Base-by-base conservation (phyloP, 2,888 invertebrate species). In the Tetanocera ferruginea region DNA sequence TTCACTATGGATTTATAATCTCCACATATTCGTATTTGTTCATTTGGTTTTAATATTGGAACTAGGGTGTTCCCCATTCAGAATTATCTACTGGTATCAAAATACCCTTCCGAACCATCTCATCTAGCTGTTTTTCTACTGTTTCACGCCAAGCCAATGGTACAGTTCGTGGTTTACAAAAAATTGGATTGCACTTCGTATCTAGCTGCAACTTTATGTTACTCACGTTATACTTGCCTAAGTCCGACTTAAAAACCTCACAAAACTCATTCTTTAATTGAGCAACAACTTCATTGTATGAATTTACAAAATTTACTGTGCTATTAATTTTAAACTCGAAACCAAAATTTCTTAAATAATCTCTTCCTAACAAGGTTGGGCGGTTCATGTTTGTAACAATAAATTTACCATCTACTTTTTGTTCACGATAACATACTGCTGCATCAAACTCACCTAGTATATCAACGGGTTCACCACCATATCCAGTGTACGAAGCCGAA, bases 1-100 rank as follows among this genome's bases (percentile, higher is more conserved):
- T 79, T 79, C 6, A 79, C 49, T 23, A 75, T 79, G 5, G 64
- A 55, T 17, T 75, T 79, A 49, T 69, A 77, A 51, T 76, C 78
- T 14, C 69, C 76, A 51, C 75, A 75, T 31, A 70, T 31, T 6
- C 75, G 31, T 17, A 76, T 31, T 3, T 73, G 62, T 19, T 55
- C 78, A 66, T 76, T 77, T 28, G 79, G 79, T 69, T 79, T 77
- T 9, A 76, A 60, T 23, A 79, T 74, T n/a, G 79, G 77, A 5
- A 77, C 77, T 17, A 80, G 64, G 79, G 76, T 23, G 78, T 76
- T 11, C 62, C 79, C 73, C 79, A 79, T 0, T 77, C 75, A n/a
- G 73, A 73, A 70, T 73, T 69, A 6, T 79, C 70, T 28, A 74
- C 34, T 25, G 8, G 74, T n/a, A 69, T 76, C 31, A 79, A 34